Percentiles rank a stretch among this genome's conserved stretches.
Conservation (phyloP, 2,888 invertebrate species). For the Tiliacea citrago region DNA sequence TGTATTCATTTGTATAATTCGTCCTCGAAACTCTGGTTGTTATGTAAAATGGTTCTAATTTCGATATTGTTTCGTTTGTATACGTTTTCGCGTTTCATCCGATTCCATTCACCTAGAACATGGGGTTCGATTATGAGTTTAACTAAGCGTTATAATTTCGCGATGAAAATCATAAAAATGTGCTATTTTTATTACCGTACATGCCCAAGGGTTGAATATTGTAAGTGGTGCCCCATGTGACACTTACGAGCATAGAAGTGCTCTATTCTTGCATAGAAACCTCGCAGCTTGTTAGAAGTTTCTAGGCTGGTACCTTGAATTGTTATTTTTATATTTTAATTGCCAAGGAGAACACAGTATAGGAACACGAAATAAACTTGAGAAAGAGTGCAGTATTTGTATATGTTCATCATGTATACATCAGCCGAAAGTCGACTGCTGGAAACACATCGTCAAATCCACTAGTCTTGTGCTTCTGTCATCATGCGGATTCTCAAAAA, state of each 20-base stretch:
- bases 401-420: not conserved
- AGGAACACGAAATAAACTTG: not conserved
- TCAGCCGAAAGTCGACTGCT: not conserved
- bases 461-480: not conserved
- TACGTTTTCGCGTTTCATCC: slow-evolving; percentile 39
- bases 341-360: not conserved
- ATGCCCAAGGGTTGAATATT: not conserved
- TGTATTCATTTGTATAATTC: slow-evolving; percentile 83
- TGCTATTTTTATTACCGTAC: slow-evolving; percentile 9
- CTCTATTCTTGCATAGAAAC: slow-evolving; percentile 14
- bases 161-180: not conserved
- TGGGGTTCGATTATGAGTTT: not conserved
- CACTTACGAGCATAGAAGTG: slow-evolving; percentile 13
- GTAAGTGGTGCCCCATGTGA: not conserved
- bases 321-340: slow-evolving; percentile 21
- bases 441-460: not conserved
- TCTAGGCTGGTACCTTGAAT: slow-evolving; percentile 12
- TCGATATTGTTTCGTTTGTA: slow-evolving; percentile 59
- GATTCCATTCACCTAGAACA: not conserved
- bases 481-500: not conserved
- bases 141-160: not conserved
- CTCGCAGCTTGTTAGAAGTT: not conserved
- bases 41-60: slow-evolving; percentile 71
- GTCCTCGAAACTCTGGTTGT: slow-evolving; percentile 70
- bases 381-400: not conserved